Conservation (phyloP, 2,888 invertebrate genomes). For the Hydropsyche betteni region DNA sequence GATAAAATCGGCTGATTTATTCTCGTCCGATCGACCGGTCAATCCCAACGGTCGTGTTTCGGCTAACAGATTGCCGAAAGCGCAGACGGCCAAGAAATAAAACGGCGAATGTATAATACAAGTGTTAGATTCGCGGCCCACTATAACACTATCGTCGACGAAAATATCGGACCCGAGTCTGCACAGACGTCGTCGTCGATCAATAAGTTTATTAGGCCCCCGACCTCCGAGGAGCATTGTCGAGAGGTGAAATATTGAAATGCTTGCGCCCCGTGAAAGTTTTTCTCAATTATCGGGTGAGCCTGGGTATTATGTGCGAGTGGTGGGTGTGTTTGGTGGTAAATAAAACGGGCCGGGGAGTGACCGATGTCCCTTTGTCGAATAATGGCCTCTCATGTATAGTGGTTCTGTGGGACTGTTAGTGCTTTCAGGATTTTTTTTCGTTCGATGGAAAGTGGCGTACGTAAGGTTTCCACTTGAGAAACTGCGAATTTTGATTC, state of each 20-base stretch:
- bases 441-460: constrained; percentile 3
- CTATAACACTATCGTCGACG: constrained; percentile 8
- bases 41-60: constrained; percentile 41
- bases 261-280: constrained; percentile 18
- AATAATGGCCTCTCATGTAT: constrained; percentile 47
- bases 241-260: background rate
- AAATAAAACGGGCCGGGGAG: constrained; percentile 43
- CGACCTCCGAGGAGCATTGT: background rate
- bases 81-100: constrained; percentile 32
- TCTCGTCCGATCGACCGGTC: constrained; percentile 29
- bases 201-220: constrained; percentile 20
- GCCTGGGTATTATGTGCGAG: background rate
- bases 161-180: background rate
- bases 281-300: constrained; percentile 44
- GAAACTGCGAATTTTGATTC: too few species aligned
- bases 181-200: constrained; percentile 17
- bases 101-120: constrained; percentile 35
- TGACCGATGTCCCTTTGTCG: constrained; percentile 49
- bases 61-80: constrained; percentile 35
- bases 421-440: background rate
- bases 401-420: constrained; percentile 14
- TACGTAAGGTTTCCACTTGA: background rate
- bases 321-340: constrained; percentile 4
- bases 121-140: constrained; percentile 28
- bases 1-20: constrained; percentile 44